A percentile compares a stretch with the other conserved stretches of the same genome.
phyloP scores from a whole-genome alignment of 1,140 invertebrate genomes.

The Dysdera silvatica region DNA sequence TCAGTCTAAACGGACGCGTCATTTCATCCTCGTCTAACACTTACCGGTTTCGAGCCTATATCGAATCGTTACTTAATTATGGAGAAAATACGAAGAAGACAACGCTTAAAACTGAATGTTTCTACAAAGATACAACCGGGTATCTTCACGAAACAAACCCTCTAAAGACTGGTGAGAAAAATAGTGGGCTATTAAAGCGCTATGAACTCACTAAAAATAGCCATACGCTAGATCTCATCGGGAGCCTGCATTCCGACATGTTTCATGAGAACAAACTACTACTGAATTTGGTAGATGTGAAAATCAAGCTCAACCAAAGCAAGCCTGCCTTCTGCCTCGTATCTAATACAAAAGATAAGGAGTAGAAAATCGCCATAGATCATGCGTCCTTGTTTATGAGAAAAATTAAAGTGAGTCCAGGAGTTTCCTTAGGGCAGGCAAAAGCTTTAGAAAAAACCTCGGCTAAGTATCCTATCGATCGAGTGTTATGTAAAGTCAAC shows the following conservation, averaged over 20 bases:
- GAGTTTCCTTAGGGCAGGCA: background rate
- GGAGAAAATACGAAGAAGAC: background rate
- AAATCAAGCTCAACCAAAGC: background rate
- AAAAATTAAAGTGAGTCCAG: slow-evolving; percentile 4
- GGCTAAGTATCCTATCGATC: background rate
- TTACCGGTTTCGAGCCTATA: background rate
- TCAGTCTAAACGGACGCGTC: background rate
- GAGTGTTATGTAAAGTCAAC: background rate
- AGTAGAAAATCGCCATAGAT: background rate
- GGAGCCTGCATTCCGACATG: background rate
- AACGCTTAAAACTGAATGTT: background rate
- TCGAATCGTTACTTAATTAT: background rate
- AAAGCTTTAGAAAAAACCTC: slow-evolving; percentile 3
- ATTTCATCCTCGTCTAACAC: background rate
- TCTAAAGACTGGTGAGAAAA: background rate
- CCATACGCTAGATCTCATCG: background rate
- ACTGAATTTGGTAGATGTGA: background rate
- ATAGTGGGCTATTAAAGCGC: background rate
- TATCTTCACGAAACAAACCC: background rate
- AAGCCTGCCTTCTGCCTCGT: background rate
- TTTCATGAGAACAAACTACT: background rate
- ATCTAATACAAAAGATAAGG: background rate
- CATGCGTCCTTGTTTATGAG: background rate
- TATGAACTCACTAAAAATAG: background rate
- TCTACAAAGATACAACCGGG: background rate